Percentiles rank a stretch among this genome's conserved stretches.
These are phyloP conservation scores for Chironomus tentans DNA, from an alignment of 2,888 invertebrate genomes.

Conservation along the genomic window DNA sequence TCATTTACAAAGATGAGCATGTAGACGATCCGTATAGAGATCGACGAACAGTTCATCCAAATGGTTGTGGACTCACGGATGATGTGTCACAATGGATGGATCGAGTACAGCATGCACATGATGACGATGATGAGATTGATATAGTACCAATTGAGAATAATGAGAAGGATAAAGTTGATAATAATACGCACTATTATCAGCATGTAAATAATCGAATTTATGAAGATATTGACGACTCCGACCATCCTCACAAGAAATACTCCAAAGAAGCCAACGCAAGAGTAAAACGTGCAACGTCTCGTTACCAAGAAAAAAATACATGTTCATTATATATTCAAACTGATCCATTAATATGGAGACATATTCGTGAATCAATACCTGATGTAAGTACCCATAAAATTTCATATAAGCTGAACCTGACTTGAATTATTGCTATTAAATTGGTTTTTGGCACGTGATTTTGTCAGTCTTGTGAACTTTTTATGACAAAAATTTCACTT, in stretches of 20 bases:
- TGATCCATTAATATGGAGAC: constrained; percentile 95
- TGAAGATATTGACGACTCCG: not conserved
- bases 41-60: constrained; percentile 70
- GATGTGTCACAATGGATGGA: constrained; percentile 90
- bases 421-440: too few relatives aligned
- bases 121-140: constrained; percentile 46
- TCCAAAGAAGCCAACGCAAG: constrained; percentile 63
- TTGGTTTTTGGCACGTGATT: too few relatives aligned
- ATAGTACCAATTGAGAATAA: constrained; percentile 31
- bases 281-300: constrained; percentile 48
- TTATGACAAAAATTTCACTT: too few relatives aligned
- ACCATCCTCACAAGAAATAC: constrained; percentile 58
- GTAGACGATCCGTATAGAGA: constrained; percentile 76
- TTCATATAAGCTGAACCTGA: too few relatives aligned
- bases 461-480: too few relatives aligned
- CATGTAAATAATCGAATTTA: constrained; percentile 30
- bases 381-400: constrained; percentile 51
- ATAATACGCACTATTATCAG: constrained; percentile 24
- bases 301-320: constrained; percentile 66
- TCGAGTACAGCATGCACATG: constrained; percentile 69
- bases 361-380: constrained; percentile 73
- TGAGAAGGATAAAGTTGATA: constrained; percentile 29
- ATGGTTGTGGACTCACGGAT: constrained; percentile 82
- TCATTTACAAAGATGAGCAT: constrained; percentile 87
- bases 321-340: constrained; percentile 97